Base-by-base conservation (phyloP, 2,113 vertebrate genomes). In the Halichoerus grypus region DNA sequence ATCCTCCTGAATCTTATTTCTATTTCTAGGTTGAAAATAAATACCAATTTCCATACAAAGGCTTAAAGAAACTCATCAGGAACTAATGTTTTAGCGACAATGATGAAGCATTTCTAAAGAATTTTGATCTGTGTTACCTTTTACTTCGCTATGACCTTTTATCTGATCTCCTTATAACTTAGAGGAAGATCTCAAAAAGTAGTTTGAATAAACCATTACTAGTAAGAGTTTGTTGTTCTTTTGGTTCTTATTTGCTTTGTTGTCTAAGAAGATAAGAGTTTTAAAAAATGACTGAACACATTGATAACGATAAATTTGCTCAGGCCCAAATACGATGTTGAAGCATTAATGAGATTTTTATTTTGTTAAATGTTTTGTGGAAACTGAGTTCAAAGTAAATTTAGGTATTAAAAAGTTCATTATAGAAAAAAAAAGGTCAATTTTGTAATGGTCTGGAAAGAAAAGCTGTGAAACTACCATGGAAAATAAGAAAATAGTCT, bases 81-180 rank as follows among this genome's bases (percentile, higher is more conserved):
- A 77, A 84, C 2, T 42, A 65, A n/a, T 65, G 24, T 11, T 69
- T 93, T 74, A 80, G 42, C 61, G 9, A 76, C n/a, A 88, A 31
- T 80, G 10, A 10, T 63, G 10, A 7, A 80, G 9, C 1, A 85
- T 39, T 61, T 65, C 33, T 72, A 84, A 96, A 72, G 36, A 83
- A 26, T 79, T 83, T 76, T 91, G 0, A 79, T 69, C 71, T 55
- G 1, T 61, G 2, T 89, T 76, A 55, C 57, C 15, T 71, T 72
- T 95, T 77, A 72, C 84, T 95, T 84, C 24, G 74, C 59, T 71
- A 81, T 1, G 42, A 76, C 18, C 49, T 84, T 96, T 92, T 53
- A 84, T 72, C 72, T 94, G 21, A 92, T 96, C 74, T 90, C 53
- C 87, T 91, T 79, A 79, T 89, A 86, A 82, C 57, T 59, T 92